Evolutionary conservation across 1,140 invertebrate genomes (phyloP).

Genomic region (Luehdorfia chinensis): DNA sequence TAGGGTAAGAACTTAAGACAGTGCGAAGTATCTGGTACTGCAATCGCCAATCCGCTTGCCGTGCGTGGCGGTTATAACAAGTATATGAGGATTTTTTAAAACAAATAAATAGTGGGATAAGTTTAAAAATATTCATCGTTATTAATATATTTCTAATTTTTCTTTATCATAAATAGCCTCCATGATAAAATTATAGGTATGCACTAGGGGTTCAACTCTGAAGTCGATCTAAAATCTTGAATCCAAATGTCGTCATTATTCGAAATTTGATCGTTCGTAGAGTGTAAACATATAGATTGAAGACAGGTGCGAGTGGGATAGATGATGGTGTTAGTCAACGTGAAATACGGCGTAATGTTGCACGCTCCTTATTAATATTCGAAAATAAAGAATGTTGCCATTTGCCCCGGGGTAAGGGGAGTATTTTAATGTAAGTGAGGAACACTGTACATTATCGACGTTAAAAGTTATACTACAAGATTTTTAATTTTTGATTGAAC

Average conservation of each 20-base stretch:
- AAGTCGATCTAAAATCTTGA: constrained; percentile 26
- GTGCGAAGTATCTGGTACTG: no score
- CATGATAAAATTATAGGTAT: no score
- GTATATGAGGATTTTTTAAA: no score
- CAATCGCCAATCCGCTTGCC: no score
- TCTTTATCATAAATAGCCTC: no score
- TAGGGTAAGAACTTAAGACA: no score
- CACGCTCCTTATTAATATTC: constrained; percentile 71
- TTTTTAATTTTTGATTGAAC: no score
- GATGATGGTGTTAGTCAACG: constrained; percentile 50
- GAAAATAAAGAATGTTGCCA: constrained; percentile 73
- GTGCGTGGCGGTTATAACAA: no score
- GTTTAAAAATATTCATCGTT: no score
- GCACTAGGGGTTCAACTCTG: constrained; percentile 23
- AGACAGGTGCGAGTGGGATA: constrained; percentile 27
- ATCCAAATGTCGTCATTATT: constrained; percentile 38
- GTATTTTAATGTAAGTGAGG: constrained; percentile 39
- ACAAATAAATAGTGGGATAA: no score
- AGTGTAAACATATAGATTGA: constrained; percentile 29
- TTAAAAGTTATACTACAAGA: constrained; percentile 1
- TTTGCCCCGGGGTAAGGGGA: constrained; percentile 53
- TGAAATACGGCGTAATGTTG: constrained; percentile 69
- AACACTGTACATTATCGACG: constrained; percentile 18
- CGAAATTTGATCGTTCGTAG: constrained; percentile 43
- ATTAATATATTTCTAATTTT: no score